A percentile compares a stretch with the other conserved stretches of the same genome.
phyloP scores from a whole-genome alignment of 2,113 vertebrate species.

The Halichoerus grypus region DNA sequence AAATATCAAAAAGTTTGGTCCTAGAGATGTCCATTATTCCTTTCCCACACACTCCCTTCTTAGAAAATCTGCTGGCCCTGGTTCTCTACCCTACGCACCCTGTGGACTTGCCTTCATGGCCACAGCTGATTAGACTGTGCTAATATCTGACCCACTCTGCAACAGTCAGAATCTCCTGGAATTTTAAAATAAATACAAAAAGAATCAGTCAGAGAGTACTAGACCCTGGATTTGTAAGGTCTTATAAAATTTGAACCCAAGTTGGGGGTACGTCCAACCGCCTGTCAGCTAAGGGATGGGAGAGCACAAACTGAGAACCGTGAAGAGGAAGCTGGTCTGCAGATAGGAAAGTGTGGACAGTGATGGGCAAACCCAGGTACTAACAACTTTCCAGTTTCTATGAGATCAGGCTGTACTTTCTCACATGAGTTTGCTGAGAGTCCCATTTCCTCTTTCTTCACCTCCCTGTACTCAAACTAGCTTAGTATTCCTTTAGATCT shows the following conservation, averaged over 20 bases:
- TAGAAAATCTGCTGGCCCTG: neutral
- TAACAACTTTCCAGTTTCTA: neutral
- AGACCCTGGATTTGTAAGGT: neutral
- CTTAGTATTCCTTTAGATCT: neutral
- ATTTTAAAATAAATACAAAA: conserved; percentile 48
- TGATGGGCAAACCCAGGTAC: neutral
- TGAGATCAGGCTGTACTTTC: neutral
- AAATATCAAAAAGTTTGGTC: neutral
- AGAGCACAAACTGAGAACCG: neutral
- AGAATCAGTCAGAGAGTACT: neutral
- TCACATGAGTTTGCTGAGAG: neutral
- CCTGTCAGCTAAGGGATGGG: neutral
- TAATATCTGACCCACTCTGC: neutral
- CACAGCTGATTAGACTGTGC: neutral
- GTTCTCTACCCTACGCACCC: neutral
- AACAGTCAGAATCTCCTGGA: neutral
- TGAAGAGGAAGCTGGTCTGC: neutral
- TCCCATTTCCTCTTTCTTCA: neutral
- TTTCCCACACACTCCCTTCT: neutral
- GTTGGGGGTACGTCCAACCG: neutral
- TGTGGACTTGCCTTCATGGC: neutral
- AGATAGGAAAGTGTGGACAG: neutral
- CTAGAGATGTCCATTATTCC: neutral
- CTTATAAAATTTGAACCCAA: neutral
- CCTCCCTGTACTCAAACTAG: neutral